Evolutionary conservation across 1,140 invertebrate genomes (phyloP).

Genomic region (Eciton burchellii): DNA sequence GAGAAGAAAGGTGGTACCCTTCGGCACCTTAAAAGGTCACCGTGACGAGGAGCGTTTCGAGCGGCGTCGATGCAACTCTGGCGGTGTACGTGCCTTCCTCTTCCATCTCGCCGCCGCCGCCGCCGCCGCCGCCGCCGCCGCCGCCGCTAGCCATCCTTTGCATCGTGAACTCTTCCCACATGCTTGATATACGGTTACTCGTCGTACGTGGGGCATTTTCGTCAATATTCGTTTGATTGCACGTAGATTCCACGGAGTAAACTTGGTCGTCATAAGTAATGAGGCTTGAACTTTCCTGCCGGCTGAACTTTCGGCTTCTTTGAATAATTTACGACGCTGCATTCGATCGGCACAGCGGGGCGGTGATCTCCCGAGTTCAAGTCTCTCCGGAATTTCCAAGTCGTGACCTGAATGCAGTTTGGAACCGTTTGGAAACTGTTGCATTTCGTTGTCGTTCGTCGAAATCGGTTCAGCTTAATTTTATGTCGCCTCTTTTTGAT

Average conservation of each 20-base stretch:
- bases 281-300: too few relatives aligned
- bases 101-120: neutral
- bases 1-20: conserved; percentile 65
- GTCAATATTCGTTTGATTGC: neutral
- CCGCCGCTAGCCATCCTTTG: neutral
- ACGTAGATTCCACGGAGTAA: neutral
- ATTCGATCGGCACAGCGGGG: too few relatives aligned
- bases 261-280: too few relatives aligned
- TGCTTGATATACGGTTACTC: conserved; percentile 42
- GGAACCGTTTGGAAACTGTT: neutral
- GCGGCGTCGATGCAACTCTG: conserved; percentile 39
- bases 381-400: too few relatives aligned
- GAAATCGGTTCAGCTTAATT: neutral
- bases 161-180: conserved; percentile 43
- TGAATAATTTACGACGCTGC: too few relatives aligned
- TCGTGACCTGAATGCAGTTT: neutral
- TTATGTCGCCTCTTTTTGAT: conserved; percentile 23
- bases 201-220: conserved; percentile 22
- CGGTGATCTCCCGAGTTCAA: too few relatives aligned
- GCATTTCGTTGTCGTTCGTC: neutral
- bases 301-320: too few relatives aligned
- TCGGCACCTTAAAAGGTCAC: conserved; percentile 71
- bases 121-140: conserved; percentile 13
- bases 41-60: conserved; percentile 45
- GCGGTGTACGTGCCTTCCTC: conserved; percentile 36